Base-by-base conservation (phyloP, 2,113 vertebrate genomes). In the Eolophus roseicapilla region DNA sequence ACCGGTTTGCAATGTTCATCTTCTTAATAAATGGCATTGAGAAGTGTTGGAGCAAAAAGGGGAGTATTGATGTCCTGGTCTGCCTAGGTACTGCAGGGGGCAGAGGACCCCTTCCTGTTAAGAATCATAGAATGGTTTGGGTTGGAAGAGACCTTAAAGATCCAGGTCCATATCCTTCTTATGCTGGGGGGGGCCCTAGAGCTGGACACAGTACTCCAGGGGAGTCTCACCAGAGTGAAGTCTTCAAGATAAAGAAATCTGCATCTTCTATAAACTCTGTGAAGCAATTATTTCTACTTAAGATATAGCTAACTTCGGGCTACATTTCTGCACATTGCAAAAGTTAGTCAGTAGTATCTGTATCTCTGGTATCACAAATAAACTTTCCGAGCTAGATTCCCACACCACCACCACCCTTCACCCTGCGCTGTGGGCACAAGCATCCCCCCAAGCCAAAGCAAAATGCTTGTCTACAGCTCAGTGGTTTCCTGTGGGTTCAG, bases 371-470 rank as follows among this genome's bases (percentile, higher is more conserved):
- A 14, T 24, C 14, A 5, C 35, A 7, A 13, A 27, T 9, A 4
- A 7, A 2, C 9, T 31, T 23, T 15, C 5, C 5, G 37, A 50
- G 64, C 15, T 3, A 1, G 25, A 17, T 5, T 27, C 75, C 19
- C 3, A 20, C 69, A 8, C 20, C 9, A 8, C 24, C 7, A 7
- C 17, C 25, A 28, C 39, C 71, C 50, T 3, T 2, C 31, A 15
- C 10, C 10, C 13, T 2, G 18, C 4, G 18, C 37, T 3, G 39
- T 4, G 67, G 5, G 62, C 39, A 17, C 4, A 0, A n/a, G 21
- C 60, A 17, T 3, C 33, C 0, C 0, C 2, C 3, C 27, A 19
- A 17, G 39, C 39, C 1, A 0, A 33, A 27, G 49, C 47, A 17
- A 9, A 52, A 25, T 1, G 1, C 69, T 31, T 3, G 3, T 17